Evolutionary conservation across 2,888 invertebrate species (phyloP).

Genomic region (Drosophila siamana): DNA sequence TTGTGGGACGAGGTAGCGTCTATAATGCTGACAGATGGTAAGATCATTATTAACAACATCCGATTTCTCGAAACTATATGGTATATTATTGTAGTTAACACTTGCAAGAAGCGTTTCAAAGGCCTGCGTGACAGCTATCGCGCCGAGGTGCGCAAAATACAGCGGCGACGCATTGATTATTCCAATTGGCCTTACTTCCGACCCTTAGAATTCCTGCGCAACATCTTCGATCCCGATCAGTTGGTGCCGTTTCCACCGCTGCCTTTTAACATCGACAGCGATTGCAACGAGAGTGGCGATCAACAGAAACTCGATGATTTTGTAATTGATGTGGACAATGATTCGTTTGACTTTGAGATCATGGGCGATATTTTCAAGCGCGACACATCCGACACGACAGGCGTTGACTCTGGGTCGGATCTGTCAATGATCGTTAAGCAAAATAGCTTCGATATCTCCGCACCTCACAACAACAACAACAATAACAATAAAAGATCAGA

Average conservation of each 20-base stretch:
- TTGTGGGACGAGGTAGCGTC: conserved; percentile 59
- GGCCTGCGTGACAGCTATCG: conserved; percentile 63
- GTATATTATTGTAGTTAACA: conserved; percentile 27
- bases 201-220: conserved; percentile 60
- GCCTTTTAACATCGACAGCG: conserved; percentile 9
- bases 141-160: conserved; percentile 64
- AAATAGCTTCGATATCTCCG: conserved; percentile 7
- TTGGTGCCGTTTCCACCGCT: conserved; percentile 50
- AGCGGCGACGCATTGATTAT: conserved; percentile 16
- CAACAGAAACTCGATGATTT: conserved; percentile 47
- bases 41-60: neutral
- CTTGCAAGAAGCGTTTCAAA: conserved; percentile 67
- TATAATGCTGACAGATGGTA: conserved; percentile 57
- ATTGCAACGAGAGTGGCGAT: conserved; percentile 10
- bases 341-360: conserved; percentile 69
- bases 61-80: neutral
- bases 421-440: conserved; percentile 21
- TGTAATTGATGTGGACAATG: conserved; percentile 62
- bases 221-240: conserved; percentile 60
- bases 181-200: conserved; percentile 64
- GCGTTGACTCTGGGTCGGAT: conserved; percentile 34
- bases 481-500: conserved; percentile 30
- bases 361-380: conserved; percentile 68
- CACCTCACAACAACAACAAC: conserved; percentile 6
- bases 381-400: conserved; percentile 16